These are phyloP conservation scores for Chaetogeoica ovagalla DNA, from an alignment of 2,888 invertebrate species.

Conservation along the genomic window DNA sequence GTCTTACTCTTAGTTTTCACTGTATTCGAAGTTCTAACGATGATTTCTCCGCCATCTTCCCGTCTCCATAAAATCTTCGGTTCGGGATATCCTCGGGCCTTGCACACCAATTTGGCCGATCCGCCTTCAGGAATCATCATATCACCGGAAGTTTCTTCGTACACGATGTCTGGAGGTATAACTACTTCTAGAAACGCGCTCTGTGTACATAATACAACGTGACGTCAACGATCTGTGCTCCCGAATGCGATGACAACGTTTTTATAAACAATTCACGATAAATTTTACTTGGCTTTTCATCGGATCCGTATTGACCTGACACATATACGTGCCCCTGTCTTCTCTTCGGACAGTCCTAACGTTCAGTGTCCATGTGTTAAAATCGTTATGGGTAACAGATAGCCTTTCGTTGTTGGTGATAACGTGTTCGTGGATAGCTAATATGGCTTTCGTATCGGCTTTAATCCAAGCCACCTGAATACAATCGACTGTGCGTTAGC, in stretches of 20 bases:
- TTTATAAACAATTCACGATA: background rate
- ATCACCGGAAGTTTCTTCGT: conserved; percentile 88
- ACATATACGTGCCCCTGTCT: conserved; percentile 90
- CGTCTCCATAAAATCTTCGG: conserved; percentile 84
- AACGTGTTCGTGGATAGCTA: conserved; percentile 91
- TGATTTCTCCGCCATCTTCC: conserved; percentile 82
- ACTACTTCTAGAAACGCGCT: conserved; percentile 88
- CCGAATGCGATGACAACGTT: background rate
- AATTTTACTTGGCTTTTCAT: conserved; percentile 87
- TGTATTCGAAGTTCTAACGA: conserved; percentile 72
- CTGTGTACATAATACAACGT: conserved; percentile 60
- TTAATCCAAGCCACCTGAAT: conserved; percentile 91
- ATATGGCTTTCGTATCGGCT: conserved; percentile 88
- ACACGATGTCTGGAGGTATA: conserved; percentile 86
- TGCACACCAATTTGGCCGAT: conserved; percentile 82
- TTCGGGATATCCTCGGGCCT: conserved; percentile 80
- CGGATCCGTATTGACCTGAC: conserved; percentile 92
- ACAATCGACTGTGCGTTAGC: conserved; percentile 9
- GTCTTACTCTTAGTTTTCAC: conserved; percentile 67
- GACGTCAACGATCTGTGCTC: background rate
- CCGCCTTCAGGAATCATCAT: conserved; percentile 94
- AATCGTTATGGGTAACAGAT: conserved; percentile 88
- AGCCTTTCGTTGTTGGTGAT: conserved; percentile 89
- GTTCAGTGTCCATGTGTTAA: conserved; percentile 89
- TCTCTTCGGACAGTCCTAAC: conserved; percentile 82